Base-by-base conservation (phyloP, 2,113 vertebrate genomes). In the Lophotis ruficrista region DNA sequence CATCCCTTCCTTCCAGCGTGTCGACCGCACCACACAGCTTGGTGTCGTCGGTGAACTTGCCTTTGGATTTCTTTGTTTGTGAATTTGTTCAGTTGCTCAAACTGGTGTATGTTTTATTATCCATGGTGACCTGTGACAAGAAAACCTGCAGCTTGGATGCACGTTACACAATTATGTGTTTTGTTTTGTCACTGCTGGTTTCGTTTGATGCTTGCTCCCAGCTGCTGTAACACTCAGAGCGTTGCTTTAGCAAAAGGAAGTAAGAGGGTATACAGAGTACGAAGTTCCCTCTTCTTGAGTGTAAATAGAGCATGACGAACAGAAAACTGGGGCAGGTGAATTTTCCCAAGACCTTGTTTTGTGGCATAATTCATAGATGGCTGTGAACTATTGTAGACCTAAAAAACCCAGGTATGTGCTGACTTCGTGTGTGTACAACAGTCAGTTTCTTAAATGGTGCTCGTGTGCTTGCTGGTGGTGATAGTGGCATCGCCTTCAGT, bases 111-210 rank as follows among this genome's bases (percentile, higher is more conserved):
- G 25, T 19, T 61, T 71, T 66, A 23, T 38, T 70, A 43, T 58
- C 58, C 48, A 1, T 25, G 64, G 43, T 70, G 54, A 38, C 41
- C 41, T 57, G 12, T n/a, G 37, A 77, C 54, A 58, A 62, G n/a
- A 66, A 83, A 62, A 58, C 48, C 25, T 0, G 1, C 50, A 27
- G 21, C 24, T 51, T 35, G 27, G 61, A 45, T 45, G 37, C 20
- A 11, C 0, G 0, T 47, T 58, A 65, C n/a, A 9, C 11, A 57
- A 66, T 14, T 6, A 8, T 1, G 13, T 65, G 9, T 77, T 65
- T 80, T 50, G 35, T 35, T 89, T 81, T 77, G 68, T 80, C n/a
- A 33, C 45, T 77, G 83, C 45, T 83, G 3, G 57, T 89, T 76
- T 60, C 18, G 4, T 35, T 58, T 80, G 66, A 30, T 77, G 50